Conservation (phyloP, 1,140 invertebrate species). For the Andricus grossulariae region DNA sequence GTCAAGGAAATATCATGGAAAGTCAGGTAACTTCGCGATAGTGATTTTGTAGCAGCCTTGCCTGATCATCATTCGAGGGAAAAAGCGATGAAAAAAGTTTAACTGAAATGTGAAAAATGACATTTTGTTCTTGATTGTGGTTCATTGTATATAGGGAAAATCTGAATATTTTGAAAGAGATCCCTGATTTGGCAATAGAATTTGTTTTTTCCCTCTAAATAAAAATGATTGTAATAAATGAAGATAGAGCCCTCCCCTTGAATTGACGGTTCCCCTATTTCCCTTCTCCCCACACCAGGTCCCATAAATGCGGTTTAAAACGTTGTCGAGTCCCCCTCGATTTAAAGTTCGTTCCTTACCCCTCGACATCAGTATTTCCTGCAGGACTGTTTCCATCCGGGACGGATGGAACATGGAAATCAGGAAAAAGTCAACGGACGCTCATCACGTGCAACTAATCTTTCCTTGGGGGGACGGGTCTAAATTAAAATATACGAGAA, state of each 20-base stretch:
- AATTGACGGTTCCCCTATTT: conserved; percentile 23
- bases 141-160: not conserved
- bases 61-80: too few relatives aligned
- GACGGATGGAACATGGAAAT: conserved; percentile 46
- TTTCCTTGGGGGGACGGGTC: conserved; percentile 33
- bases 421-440: conserved; percentile 47
- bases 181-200: not conserved
- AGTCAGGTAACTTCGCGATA: too few relatives aligned
- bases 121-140: too few relatives aligned
- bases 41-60: too few relatives aligned
- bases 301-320: conserved; percentile 32
- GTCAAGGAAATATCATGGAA: too few relatives aligned
- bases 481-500: conserved; percentile 6
- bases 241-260: conserved; percentile 7
- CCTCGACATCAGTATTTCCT: conserved; percentile 50
- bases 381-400: conserved; percentile 52
- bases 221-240: conserved; percentile 31
- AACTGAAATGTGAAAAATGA: too few relatives aligned
- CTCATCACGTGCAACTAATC: conserved; percentile 56
- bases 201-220: not conserved
- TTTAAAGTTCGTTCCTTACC: conserved; percentile 35
- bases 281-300: conserved; percentile 37
- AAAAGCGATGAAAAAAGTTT: too few relatives aligned
- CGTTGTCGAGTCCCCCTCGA: conserved; percentile 42
- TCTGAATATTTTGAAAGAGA: not conserved